Base-by-base conservation (phyloP, 2,113 vertebrate species). In the Cinclus cinclus region DNA sequence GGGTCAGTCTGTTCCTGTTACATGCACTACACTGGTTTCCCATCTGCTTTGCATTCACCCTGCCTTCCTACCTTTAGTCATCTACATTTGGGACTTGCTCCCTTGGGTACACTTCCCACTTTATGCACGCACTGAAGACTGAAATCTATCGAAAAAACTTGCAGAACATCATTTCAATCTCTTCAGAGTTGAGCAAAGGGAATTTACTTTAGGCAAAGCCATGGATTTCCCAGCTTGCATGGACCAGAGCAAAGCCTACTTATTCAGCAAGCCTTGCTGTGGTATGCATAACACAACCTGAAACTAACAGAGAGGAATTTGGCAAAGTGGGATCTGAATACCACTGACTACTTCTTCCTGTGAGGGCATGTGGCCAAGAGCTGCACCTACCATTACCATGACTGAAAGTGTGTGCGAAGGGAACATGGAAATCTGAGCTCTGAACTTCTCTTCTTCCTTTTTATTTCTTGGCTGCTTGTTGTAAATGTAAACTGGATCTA, bases 1-100 rank as follows among this genome's bases (percentile, higher is more conserved):
- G 6, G 69, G 64, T 94, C 73, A 92, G 94, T 89, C 95, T 89
- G 68, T 87, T 96, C 92, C 76, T 83, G 88, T 96, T 95, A 97
- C 31, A 35, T 93, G 93, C 92, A 97, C 93, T 92, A 95, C 93
- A 78, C 37, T 95, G 69, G 68, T 37, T 97, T 90, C 56, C 56
- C 83, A 89, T 84, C 80, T 87, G 82, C 68, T 71, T 78, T 80
- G 53, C 15, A 3, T 27, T 77, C 71, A 81, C 71, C 21, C 56
- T 87, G 65, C 25, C 44, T 84, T 87, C 23, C 37, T 75, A 83
- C 60, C 69, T 96, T 84, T 68, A 87, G 37, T 42, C n/a, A 46
- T 39, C 56, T 64, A 37, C 65, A 71, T 67, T 78, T 78, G 41
- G 91, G 76, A 62, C 49, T 55, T 67, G 24, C 50, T 88, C 70